These are phyloP conservation scores for Phlogophora meticulosa DNA, from an alignment of 2,888 invertebrate species.

Conservation along the genomic window DNA sequence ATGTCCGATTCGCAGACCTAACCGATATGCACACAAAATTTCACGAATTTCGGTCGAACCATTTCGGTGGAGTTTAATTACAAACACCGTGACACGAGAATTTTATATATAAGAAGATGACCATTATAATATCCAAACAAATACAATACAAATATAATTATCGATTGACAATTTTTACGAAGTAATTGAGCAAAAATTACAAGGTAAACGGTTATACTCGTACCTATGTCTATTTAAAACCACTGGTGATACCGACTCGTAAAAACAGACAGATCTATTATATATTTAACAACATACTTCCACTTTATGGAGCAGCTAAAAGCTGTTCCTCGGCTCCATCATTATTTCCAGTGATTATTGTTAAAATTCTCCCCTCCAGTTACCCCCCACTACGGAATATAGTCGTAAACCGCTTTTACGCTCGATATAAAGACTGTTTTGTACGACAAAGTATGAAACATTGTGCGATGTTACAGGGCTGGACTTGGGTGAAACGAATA, in stretches of 20 bases:
- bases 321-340: constrained; percentile 37
- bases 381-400: constrained; percentile 33
- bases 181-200: too few relatives aligned
- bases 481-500: constrained; percentile 25
- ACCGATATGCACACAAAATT: too few relatives aligned
- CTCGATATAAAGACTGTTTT: constrained; percentile 65
- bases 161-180: too few relatives aligned
- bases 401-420: constrained; percentile 69
- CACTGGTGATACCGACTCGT: background rate
- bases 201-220: background rate
- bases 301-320: constrained; percentile 41
- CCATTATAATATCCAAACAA: too few relatives aligned
- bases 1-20: too few relatives aligned
- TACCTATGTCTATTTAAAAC: background rate
- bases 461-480: constrained; percentile 46
- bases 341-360: constrained; percentile 62
- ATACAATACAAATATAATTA: too few relatives aligned
- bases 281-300: constrained; percentile 33
- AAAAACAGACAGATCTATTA: constrained; percentile 13
- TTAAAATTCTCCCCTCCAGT: constrained; percentile 37
- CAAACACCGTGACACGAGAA: too few relatives aligned
- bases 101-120: too few relatives aligned
- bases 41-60: too few relatives aligned
- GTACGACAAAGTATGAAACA: constrained; percentile 65
- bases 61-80: too few relatives aligned